These are phyloP conservation scores for Rachycentron canadum DNA, from an alignment of 2,797 vertebrate genomes.

Conservation along the genomic window DNA sequence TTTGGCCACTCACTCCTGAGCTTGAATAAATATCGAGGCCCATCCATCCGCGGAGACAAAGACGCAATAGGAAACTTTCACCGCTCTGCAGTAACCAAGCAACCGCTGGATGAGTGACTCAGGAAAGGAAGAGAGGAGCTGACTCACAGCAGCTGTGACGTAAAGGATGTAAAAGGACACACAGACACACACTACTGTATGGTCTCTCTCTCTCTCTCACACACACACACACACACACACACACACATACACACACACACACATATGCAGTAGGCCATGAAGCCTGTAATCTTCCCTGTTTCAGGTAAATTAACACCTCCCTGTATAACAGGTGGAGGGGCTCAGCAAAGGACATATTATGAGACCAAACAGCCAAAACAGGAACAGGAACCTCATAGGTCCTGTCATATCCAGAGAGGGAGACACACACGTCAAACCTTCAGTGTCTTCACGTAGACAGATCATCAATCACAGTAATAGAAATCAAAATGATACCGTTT, in stretches of 20 bases:
- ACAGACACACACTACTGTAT: constrained; percentile 33
- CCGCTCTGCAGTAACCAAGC: constrained; percentile 83
- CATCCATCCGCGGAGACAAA: constrained; percentile 76
- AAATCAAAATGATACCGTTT: constrained; percentile 82
- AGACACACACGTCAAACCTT: background rate
- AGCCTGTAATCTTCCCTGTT: constrained; percentile 87
- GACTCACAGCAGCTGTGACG: constrained; percentile 86
- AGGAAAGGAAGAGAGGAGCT: constrained; percentile 83
- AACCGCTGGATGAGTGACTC: constrained; percentile 86
- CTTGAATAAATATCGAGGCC: constrained; percentile 87
- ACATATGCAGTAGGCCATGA: constrained; percentile 65
- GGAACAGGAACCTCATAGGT: constrained; percentile 34
- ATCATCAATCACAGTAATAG: background rate
- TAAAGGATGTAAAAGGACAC: constrained; percentile 73
- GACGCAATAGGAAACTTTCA: constrained; percentile 88
- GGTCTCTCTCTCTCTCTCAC: constrained; percentile 25
- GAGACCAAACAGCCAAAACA: constrained; percentile 66
- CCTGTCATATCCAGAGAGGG: constrained; percentile 2
- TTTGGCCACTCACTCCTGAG: constrained; percentile 77
- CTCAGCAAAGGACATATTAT: constrained; percentile 80
- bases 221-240: constrained; percentile 26
- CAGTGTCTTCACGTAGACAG: background rate
- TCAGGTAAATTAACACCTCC: constrained; percentile 86
- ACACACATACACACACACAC: constrained; percentile 38
- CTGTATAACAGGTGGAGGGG: constrained; percentile 86